Base-by-base conservation (phyloP, 1,140 invertebrate species). In the Drepana arcuata region DNA sequence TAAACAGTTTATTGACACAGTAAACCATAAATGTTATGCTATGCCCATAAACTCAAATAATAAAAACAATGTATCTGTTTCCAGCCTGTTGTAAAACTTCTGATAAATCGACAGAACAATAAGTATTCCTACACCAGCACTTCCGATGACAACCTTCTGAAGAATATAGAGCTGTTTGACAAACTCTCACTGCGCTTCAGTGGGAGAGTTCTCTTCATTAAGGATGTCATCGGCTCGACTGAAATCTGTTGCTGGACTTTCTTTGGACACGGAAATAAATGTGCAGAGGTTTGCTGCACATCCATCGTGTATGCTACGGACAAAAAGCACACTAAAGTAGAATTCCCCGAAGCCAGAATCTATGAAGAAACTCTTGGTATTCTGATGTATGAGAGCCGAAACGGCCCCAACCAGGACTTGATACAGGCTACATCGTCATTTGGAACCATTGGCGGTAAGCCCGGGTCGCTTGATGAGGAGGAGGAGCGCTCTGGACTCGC, bases 171-270 rank as follows among this genome's bases (percentile, higher is more conserved):
- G 85, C 84, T 99, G 7, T 99, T 99, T 85, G 98, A 99, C 80
- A 98, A 98, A 81, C 84, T 99, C 18, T 97, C 95, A 0, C 81
- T 99, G 33, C 88, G 96, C 61, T 99, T 99, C 75, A 97, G 95
- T 84, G 93, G 94, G 29, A 85, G 97, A 62, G 95, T 99, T 18
- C 86, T 99, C 14, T 99, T 99, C 64, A 95, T 99, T 31, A 99
- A 99, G 83, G 97, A 99, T 86, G 96, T 98, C 0, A 97, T 98
- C 58, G 96, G 97, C 11, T 97, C 95, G 7, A 97, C 95, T 85
- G 97, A 99, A 86, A 99, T 99, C 50, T 99, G 97, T 68, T 98
- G 96, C 71, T 99, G 98, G 98, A 95, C 94, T 25, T 99, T 99
- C 82, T 99, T 97, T 85, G 97, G 97, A 0, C 96, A 99, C 80